Base-by-base conservation (phyloP, 2,797 vertebrate genomes). In the Melanotaenia nigrans region DNA sequence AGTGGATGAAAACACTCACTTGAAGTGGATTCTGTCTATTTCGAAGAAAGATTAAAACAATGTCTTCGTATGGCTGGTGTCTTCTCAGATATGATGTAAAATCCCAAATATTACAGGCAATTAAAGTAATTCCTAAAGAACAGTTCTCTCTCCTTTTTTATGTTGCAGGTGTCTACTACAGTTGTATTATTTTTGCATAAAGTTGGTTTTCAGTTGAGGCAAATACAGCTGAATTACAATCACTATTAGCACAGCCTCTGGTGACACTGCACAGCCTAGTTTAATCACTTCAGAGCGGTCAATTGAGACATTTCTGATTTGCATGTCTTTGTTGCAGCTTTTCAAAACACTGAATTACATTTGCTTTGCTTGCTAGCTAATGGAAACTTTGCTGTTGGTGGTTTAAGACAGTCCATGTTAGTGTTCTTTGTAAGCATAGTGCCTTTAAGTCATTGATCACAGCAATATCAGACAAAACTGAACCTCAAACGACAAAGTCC, bases 181-280 rank as follows among this genome's bases (percentile, higher is more conserved):
- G n/a, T 51, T 51, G n/a, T 51, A 3, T 49, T 22, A 2, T 24
- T 10, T 51, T n/a, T 53, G 3, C 10, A 12, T 4, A 53, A 53
- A 11, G 49, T 24, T 25, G n/a, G 22, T 47, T 47, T 47, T n/a
- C 8, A 47, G 18, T 53, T 24, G 9, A 24, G 20, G 8, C 20
- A n/a, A 22, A 49, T 49, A 49, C n/a, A 22, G n/a, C 9, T 47
- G 32, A 40, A 58, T 56, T 67, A 67, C 53, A 67, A 32, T 45
- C 10, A 53, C 11, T 22, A 25, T 22, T 25, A 53, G 11, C n/a
- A 22, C 22, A 51, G 49, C 22, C 24, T 53, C 9, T 53, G 49
- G 9, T 25, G 49, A 53, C 49, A 53, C 10, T 9, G 11, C 9
- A 53, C 24, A 53, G 42, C 49, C 10, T 53, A 53, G 22, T 53